Conservation (phyloP, 2,113 vertebrate genomes). For the Trochalopteron elliotii region DNA sequence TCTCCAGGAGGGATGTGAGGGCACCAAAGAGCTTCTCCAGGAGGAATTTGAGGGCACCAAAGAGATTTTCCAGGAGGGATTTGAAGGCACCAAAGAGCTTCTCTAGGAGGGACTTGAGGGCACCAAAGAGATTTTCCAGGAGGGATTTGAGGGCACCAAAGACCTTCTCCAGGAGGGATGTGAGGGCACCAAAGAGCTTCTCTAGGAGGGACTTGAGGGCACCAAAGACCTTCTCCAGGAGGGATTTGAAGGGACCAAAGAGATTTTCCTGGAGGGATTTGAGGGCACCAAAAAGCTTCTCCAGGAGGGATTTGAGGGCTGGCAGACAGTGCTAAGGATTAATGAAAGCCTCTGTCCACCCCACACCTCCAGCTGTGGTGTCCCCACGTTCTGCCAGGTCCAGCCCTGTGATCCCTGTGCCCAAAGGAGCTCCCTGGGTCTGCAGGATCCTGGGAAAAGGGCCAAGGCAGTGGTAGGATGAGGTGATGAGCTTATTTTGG, state of each 20-base stretch:
- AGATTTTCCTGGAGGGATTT: neutral
- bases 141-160: too few relatives aligned
- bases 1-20: too few relatives aligned
- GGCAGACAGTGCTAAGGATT: rapidly evolving
- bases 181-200: too few relatives aligned
- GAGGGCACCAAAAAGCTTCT: neutral
- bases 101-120: too few relatives aligned
- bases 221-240: neutral
- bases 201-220: neutral
- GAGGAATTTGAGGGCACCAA: too few relatives aligned
- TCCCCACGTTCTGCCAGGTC: neutral
- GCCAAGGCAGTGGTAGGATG: neutral
- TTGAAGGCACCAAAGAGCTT: too few relatives aligned
- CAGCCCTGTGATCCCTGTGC: neutral
- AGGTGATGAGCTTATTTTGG: neutral
- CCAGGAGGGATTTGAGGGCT: neutral
- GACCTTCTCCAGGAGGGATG: too few relatives aligned
- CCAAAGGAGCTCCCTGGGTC: neutral
- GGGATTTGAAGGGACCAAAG: neutral
- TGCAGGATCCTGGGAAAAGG: neutral
- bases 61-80: too few relatives aligned
- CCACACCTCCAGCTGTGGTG: neutral
- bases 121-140: too few relatives aligned
- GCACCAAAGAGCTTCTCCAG: too few relatives aligned
- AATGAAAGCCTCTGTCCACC: neutral